Evolutionary conservation across 2,113 vertebrate species (phyloP).

Genomic region (Danionella cerebrum): DNA sequence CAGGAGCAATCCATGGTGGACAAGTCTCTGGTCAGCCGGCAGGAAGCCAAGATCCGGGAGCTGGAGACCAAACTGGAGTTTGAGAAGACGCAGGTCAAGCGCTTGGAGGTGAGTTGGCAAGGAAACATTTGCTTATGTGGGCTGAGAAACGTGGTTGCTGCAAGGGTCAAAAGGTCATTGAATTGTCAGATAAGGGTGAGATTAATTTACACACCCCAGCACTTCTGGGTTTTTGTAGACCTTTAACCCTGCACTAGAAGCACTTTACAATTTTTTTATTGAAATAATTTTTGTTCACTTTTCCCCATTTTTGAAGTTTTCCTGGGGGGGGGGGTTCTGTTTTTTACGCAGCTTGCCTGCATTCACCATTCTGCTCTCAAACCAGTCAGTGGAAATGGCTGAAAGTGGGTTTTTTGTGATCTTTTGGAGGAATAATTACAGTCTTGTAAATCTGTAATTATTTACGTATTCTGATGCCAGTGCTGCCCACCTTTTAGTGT

Average conservation of each 20-base stretch:
- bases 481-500: neutral
- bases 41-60: constrained; percentile 92
- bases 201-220: neutral
- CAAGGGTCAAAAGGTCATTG: neutral
- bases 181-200: neutral
- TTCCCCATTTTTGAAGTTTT: too few species aligned
- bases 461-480: neutral
- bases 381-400: too few species aligned
- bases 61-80: constrained; percentile 94
- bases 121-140: neutral
- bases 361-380: too few species aligned
- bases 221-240: neutral
- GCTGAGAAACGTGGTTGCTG: neutral
- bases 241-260: neutral
- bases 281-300: too few species aligned
- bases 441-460: neutral
- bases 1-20: constrained; percentile 98
- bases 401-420: neutral
- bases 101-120: constrained; percentile 79
- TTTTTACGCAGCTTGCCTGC: too few species aligned
- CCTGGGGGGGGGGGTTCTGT: too few species aligned
- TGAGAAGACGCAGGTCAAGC: constrained; percentile 93
- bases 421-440: neutral
- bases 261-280: neutral
- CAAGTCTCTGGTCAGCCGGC: constrained; percentile 88